Percentiles rank a stretch among this genome's conserved stretches.
phyloP scores from a whole-genome alignment of 2,797 vertebrate genomes.

The Gephyroberyx darwinii region DNA sequence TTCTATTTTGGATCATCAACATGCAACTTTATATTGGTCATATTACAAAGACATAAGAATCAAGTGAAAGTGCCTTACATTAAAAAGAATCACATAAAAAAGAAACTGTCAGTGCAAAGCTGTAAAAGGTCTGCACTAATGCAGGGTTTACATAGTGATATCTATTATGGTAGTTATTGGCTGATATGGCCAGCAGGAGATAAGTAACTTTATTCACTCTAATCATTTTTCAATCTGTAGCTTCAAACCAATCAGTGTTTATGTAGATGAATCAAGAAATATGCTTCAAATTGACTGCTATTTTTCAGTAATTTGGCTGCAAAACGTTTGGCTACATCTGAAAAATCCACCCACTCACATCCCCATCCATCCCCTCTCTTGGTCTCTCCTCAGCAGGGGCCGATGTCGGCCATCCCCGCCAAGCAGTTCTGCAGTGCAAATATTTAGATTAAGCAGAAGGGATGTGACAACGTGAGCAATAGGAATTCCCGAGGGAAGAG shows the following conservation, averaged over 20 bases:
- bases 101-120: no score
- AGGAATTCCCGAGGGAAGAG: conserved; percentile 51
- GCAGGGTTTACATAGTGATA: no score
- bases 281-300: conserved; percentile 14
- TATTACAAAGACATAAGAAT: not conserved
- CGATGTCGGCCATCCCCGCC: conserved; percentile 40
- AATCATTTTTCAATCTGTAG: not conserved
- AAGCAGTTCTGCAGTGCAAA: conserved; percentile 59
- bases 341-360: conserved; percentile 27
- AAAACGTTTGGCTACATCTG: conserved; percentile 8
- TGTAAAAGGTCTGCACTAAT: no score
- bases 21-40: no score
- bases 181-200: not conserved
- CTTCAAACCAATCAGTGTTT: conserved; percentile 21
- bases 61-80: no score
- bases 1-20: not conserved
- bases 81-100: no score
- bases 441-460: conserved; percentile 70
- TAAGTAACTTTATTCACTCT: not conserved
- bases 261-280: conserved; percentile 21
- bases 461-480: conserved; percentile 65
- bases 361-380: conserved; percentile 15
- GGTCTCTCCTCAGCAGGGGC: conserved; percentile 33
- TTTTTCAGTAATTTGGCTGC: conserved; percentile 23
- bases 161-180: no score